Evolutionary conservation across 1,140 invertebrate species (phyloP).

Genomic region (Wiebesia pumilae): DNA sequence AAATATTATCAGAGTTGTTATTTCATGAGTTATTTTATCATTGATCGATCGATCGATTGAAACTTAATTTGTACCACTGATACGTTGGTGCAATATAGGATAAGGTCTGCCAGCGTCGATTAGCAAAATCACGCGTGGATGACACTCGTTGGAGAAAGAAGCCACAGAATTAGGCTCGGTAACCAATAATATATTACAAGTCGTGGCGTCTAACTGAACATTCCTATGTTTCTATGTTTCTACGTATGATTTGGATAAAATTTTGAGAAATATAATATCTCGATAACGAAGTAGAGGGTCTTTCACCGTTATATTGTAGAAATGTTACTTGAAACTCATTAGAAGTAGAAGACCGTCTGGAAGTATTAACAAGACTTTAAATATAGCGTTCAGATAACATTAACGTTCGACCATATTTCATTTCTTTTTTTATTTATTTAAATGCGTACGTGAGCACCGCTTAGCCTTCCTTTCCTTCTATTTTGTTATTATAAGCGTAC

Average conservation of each 20-base stretch:
- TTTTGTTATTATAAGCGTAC: not conserved
- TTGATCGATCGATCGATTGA: too few species aligned
- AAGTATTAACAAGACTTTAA: not conserved
- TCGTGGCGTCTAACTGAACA: not conserved
- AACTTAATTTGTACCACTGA: too few species aligned
- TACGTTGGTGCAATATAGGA: too few species aligned
- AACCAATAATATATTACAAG: not conserved
- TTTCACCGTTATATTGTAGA: not conserved
- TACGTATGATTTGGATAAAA: not conserved
- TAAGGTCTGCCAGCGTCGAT: too few species aligned
- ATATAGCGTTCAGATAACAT: not conserved
- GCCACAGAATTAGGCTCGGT: too few species aligned
- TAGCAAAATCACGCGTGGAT: too few species aligned
- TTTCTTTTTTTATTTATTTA: not conserved
- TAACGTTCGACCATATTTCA: not conserved
- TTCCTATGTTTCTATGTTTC: not conserved
- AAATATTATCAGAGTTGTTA: too few species aligned
- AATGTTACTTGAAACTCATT: not conserved
- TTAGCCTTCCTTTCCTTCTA: not conserved
- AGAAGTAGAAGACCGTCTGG: not conserved
- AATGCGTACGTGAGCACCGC: not conserved
- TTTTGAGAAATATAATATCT: not conserved
- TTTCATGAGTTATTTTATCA: too few species aligned
- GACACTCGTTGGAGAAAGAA: too few species aligned
- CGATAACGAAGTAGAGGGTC: not conserved